These are phyloP conservation scores for Maniola jurtina DNA, from an alignment of 1,140 invertebrate species.

Conservation along the genomic window DNA sequence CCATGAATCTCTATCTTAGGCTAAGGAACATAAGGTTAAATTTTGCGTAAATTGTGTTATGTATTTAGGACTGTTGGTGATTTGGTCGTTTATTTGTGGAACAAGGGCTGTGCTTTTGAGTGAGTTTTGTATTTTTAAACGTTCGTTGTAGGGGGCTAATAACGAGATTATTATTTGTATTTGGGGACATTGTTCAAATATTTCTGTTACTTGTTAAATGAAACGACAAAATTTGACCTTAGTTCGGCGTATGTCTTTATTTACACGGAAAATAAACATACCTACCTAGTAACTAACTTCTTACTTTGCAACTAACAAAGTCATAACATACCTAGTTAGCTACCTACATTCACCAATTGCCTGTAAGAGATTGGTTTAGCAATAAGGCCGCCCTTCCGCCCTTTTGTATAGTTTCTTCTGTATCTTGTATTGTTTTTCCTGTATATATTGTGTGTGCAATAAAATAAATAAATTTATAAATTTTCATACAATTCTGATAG, in stretches of 20 bases:
- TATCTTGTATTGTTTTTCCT: no score
- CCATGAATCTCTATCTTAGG: neutral
- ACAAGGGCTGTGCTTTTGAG: slow-evolving; percentile 55
- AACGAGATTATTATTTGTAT: slow-evolving; percentile 64
- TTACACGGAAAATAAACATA: slow-evolving; percentile 8
- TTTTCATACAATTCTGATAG: no score
- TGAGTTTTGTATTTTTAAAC: slow-evolving; percentile 60
- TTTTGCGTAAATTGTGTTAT: slow-evolving; percentile 10
- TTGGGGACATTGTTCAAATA: slow-evolving; percentile 64
- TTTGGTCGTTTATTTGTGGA: slow-evolving; percentile 49
- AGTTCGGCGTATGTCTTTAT: slow-evolving; percentile 21
- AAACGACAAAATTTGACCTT: slow-evolving; percentile 42
- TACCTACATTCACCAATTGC: no score
- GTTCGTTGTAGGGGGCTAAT: slow-evolving; percentile 61
- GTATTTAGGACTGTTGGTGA: slow-evolving; percentile 17
- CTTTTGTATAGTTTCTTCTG: no score
- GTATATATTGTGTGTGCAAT: no score
- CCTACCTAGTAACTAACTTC: no score
- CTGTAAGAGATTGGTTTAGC: no score
- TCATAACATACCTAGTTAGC: no score
- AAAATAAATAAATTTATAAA: no score
- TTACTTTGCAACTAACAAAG: no score
- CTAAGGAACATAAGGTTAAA: neutral
- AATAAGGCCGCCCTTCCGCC: no score
- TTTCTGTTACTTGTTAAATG: slow-evolving; percentile 61